Evolutionary conservation across 2,888 invertebrate genomes (phyloP).

Genomic region (Drosophila birchii): DNA sequence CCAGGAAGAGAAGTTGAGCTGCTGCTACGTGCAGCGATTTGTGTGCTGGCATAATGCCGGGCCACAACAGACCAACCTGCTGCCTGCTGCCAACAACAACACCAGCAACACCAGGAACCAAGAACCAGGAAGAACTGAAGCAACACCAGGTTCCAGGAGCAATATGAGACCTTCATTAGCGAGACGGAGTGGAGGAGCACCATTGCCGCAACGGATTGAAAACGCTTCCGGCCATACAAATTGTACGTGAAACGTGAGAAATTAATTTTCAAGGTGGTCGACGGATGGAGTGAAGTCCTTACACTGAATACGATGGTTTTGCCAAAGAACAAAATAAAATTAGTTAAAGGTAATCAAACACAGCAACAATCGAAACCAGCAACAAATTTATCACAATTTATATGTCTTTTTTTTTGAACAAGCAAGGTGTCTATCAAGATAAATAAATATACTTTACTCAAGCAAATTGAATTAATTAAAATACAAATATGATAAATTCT

Average conservation of each 20-base stretch:
- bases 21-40: slow-evolving; percentile 69
- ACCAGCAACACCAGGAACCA: slow-evolving; percentile 12
- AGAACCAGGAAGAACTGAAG: slow-evolving; percentile 23
- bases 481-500: background rate
- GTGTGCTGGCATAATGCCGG: slow-evolving; percentile 34
- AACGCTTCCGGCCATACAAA: slow-evolving; percentile 73
- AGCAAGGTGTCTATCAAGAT: no score
- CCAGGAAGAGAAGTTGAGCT: slow-evolving; percentile 30
- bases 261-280: slow-evolving; percentile 69
- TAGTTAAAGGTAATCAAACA: background rate
- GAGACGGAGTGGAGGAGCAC: slow-evolving; percentile 16
- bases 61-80: slow-evolving; percentile 9
- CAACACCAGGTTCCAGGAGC: slow-evolving; percentile 40
- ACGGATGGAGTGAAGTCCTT: background rate
- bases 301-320: background rate
- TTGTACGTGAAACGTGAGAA: slow-evolving; percentile 74
- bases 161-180: slow-evolving; percentile 75
- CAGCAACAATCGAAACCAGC: no score
- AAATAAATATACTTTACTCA: background rate
- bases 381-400: no score
- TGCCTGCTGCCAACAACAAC: background rate
- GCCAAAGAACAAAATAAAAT: background rate
- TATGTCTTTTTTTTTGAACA: no score
- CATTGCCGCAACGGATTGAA: slow-evolving; percentile 57
- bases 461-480: background rate